phyloP scores from a whole-genome alignment of 2,113 vertebrate genomes.

The Pelecanoides urinatrix region DNA sequence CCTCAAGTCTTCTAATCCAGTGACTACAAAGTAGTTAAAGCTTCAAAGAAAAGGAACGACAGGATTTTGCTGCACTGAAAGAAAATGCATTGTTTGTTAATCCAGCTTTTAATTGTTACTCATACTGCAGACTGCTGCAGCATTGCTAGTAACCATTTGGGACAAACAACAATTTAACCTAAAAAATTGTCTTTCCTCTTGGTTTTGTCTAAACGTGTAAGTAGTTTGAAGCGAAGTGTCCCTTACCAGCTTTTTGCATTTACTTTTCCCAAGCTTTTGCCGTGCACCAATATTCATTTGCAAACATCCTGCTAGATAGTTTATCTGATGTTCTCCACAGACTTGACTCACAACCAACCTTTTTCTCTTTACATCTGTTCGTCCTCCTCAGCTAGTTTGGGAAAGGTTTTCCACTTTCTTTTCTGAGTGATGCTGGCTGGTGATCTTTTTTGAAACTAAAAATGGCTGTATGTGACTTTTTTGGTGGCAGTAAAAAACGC shows the following conservation, averaged over 20 bases:
- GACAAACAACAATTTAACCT: neutral
- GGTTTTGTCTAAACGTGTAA: neutral
- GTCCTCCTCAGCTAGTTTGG: neutral
- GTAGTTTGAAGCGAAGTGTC: neutral
- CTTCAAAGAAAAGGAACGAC: conserved; percentile 53
- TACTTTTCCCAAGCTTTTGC: neutral
- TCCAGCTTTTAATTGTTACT: conserved; percentile 46
- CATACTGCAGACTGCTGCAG: neutral
- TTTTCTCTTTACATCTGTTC: neutral
- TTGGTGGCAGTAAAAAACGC: neutral
- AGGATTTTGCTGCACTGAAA: conserved; percentile 44
- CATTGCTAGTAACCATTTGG: neutral
- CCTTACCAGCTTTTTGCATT: neutral
- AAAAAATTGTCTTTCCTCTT: neutral
- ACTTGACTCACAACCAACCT: neutral
- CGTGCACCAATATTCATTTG: neutral
- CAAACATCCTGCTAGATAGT: neutral
- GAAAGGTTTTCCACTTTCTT: neutral
- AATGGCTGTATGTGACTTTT: neutral
- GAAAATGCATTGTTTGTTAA: conserved; percentile 26
- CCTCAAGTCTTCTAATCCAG: conserved; percentile 43
- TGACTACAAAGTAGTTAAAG: conserved; percentile 47
- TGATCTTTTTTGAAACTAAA: neutral
- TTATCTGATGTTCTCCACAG: neutral
- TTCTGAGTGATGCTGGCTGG: neutral